Evolutionary conservation across 2,888 invertebrate species (phyloP).

Genomic region (Lycia hirtaria): DNA sequence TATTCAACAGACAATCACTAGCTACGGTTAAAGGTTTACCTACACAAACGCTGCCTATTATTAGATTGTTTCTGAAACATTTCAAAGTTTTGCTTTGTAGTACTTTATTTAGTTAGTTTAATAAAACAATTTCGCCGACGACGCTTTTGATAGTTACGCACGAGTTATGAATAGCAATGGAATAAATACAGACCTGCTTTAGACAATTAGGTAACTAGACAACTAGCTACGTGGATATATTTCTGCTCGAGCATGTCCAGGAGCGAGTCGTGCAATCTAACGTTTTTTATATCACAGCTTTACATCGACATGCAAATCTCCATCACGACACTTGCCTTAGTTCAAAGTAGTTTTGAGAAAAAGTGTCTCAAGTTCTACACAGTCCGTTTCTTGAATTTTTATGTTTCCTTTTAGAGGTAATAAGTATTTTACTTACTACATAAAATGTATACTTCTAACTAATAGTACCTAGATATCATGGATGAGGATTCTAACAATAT

Average conservation of each 20-base stretch:
- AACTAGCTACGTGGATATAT: conserved; percentile 24
- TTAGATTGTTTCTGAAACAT: conserved; percentile 40
- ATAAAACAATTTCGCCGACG: conserved; percentile 35
- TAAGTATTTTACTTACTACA: conserved; percentile 27
- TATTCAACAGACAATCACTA: conserved; percentile 44
- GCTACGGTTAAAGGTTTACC: conserved; percentile 27
- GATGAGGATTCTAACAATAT: background rate
- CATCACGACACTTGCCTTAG: conserved; percentile 54
- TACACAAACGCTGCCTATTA: conserved; percentile 23
- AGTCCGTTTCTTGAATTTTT: conserved; percentile 42
- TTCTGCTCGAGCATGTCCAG: conserved; percentile 37
- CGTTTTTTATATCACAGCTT: conserved; percentile 51
- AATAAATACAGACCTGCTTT: conserved; percentile 41
- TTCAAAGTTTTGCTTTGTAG: conserved; percentile 26
- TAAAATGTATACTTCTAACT: background rate
- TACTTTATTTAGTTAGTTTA: conserved; percentile 14
- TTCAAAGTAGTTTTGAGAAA: conserved; percentile 55
- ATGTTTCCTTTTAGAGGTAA: conserved; percentile 42
- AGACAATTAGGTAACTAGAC: conserved; percentile 25
- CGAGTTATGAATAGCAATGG: conserved; percentile 35
- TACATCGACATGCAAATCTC: conserved; percentile 64
- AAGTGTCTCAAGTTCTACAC: conserved; percentile 48
- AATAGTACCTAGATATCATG: background rate
- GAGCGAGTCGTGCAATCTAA: conserved; percentile 47
- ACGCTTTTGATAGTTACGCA: conserved; percentile 34